A percentile compares a stretch with the other conserved stretches of the same genome.
Conservation (phyloP, 2,113 vertebrate species). For the Gadus chalcogrammus region DNA sequence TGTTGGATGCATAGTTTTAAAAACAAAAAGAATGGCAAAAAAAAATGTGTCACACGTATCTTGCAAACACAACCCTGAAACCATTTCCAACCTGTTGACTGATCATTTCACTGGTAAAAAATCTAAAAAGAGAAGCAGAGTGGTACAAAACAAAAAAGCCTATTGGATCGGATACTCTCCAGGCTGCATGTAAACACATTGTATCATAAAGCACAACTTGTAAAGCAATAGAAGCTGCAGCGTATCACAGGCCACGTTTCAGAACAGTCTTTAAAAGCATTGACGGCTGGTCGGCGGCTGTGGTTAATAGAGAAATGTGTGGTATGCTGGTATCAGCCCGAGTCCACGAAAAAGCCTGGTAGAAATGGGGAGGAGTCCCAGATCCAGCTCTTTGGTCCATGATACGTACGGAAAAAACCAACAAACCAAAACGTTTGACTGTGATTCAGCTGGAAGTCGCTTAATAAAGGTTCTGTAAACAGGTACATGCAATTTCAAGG, state of each 20-base stretch:
- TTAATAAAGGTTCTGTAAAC: slow-evolving; percentile 58
- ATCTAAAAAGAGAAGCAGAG: neutral
- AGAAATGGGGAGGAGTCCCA: slow-evolving; percentile 32
- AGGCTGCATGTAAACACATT: slow-evolving; percentile 55
- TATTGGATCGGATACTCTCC: slow-evolving; percentile 52
- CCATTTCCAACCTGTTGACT: slow-evolving; percentile 11
- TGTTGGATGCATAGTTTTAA: slow-evolving; percentile 40
- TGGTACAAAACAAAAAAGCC: slow-evolving; percentile 1
- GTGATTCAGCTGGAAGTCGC: slow-evolving; percentile 22
- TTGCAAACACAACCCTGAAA: slow-evolving; percentile 8
- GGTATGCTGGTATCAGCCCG: slow-evolving; percentile 60
- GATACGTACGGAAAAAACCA: slow-evolving; percentile 10
- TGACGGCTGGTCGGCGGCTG: slow-evolving; percentile 38
- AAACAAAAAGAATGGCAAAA: neutral
- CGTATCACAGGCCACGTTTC: slow-evolving; percentile 49
- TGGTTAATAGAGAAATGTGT: slow-evolving; percentile 51
- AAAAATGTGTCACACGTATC: slow-evolving; percentile 3
- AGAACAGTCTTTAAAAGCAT: slow-evolving; percentile 54
- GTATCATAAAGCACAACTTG: slow-evolving; percentile 38
- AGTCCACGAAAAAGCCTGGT: slow-evolving; percentile 39
- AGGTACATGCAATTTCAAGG: slow-evolving; percentile 45
- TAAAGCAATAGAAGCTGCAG: slow-evolving; percentile 52
- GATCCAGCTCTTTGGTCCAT: slow-evolving; percentile 57
- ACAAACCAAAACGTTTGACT: slow-evolving; percentile 2
- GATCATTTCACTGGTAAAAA: slow-evolving; percentile 13